phyloP scores from a whole-genome alignment of 2,888 invertebrate species.

The Frankliniella intonsa region DNA sequence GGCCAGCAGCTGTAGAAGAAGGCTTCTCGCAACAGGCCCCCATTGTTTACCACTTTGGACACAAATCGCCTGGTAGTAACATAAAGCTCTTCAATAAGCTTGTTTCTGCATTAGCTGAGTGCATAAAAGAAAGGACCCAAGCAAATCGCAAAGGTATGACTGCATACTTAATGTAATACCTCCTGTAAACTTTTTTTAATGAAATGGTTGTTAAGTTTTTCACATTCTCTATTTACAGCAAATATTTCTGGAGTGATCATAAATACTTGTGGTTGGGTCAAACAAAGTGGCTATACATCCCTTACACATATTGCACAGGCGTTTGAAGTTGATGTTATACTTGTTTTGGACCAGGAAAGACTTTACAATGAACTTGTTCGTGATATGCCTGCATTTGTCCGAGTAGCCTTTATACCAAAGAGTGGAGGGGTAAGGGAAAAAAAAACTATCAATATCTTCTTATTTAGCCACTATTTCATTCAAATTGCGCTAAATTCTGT shows the following conservation, averaged over 20 bases:
- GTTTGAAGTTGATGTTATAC: conserved; percentile 92
- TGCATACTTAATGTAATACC: conserved; percentile 1
- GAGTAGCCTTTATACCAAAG: conserved; percentile 87
- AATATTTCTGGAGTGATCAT: conserved; percentile 86
- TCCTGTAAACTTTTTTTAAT: background rate
- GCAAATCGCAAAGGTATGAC: conserved; percentile 75
- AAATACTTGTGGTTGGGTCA: conserved; percentile 98
- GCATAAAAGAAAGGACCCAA: conserved; percentile 76
- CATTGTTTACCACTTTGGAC: conserved; percentile 89
- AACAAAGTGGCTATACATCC: conserved; percentile 82
- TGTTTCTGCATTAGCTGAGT: conserved; percentile 78
- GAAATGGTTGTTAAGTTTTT: background rate
- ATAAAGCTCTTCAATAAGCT: conserved; percentile 77
- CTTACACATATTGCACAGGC: conserved; percentile 84
- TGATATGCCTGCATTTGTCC: conserved; percentile 90
- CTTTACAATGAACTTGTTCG: conserved; percentile 88
- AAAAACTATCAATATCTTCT: background rate
- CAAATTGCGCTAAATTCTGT: conserved; percentile 30
- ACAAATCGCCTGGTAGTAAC: conserved; percentile 71
- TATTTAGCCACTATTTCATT: background rate
- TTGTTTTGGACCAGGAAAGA: conserved; percentile 94
- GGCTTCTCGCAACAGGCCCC: conserved; percentile 93
- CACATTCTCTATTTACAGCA: conserved; percentile 51
- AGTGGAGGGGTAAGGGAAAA: conserved; percentile 86
- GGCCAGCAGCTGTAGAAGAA: conserved; percentile 90